Evolutionary conservation across 2,113 vertebrate genomes (phyloP), one percentile per base, ranked within the genome.

Genomic region (Xyrauchen texanus): DNA sequence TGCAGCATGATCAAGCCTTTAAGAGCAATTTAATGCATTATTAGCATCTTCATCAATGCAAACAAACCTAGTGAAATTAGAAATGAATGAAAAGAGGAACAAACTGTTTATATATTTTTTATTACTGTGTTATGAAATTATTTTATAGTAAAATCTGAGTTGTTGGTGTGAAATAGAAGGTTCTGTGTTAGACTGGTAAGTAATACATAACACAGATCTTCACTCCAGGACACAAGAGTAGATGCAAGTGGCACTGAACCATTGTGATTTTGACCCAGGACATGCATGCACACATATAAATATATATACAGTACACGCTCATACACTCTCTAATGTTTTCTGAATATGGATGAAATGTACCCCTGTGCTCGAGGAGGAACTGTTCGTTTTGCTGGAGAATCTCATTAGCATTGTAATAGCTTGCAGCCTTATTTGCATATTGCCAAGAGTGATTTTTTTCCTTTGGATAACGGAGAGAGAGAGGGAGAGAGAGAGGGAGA

Each of bases 371-470:
- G 79, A 86, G 78, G 86, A 81, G 85, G 87, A 91, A 90, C 90
- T 88, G 88, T 85, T 91, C 90, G 89, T 93, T 93, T 91, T 91
- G 91, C 91, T 87, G 88, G 90, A 84, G 91, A 93, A 93, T 93
- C 92, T 93, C 93, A 94, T 94, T 94, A 94, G 89, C 92, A 94
- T 93, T 78, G 90, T 94, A 94, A 94, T 93, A 93, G 92, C 92
- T 93, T 92, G 91, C 92, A 92, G 92, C 87, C 90, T 92, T 90
- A 93, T 94, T 94, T 94, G 93, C 93, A 94, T 94, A 92, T 92
- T 89, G 90, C 90, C 90, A 89, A 88, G 91, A 92, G 92, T 91
- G 92, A 92, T 83, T 91, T 91, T 88, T 84, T 85, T 77, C 52
- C 61, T 87, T 87, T 87, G 87, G 87, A 87, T 89, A 83, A 85